phyloP scores from a whole-genome alignment of 2,113 vertebrate species.

The Gnathonemus echidnorhynchus region DNA sequence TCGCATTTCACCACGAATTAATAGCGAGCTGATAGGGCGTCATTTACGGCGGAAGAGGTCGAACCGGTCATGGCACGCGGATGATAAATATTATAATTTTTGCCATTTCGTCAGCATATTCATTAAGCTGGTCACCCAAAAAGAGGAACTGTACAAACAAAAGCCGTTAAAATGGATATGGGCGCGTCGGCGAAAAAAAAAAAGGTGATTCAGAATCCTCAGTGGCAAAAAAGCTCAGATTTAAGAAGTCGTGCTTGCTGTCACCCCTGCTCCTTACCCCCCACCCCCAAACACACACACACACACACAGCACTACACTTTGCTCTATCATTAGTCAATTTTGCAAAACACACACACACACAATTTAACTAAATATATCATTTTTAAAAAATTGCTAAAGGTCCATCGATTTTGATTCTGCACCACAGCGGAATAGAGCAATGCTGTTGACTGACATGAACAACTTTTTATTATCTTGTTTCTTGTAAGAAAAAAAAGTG shows the following conservation, averaged over 20 bases:
- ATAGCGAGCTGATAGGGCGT: slow-evolving; percentile 14
- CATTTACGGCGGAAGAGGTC: background rate
- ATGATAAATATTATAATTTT: background rate
- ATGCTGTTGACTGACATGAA: background rate
- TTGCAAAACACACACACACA: background rate
- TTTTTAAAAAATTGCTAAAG: background rate
- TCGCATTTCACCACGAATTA: slow-evolving; percentile 22
- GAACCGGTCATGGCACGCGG: background rate
- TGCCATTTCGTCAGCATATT: background rate
- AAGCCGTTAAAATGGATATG: background rate
- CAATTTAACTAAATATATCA: background rate
- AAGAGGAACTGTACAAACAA: background rate
- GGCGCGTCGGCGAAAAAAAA: slow-evolving; percentile 9
- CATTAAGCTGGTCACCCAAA: slow-evolving; percentile 1
- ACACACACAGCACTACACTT: background rate
- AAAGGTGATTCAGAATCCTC: slow-evolving; percentile 12
- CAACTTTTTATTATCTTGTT: background rate
- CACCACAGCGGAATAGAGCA: background rate
- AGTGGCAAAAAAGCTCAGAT: background rate
- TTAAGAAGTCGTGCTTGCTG: background rate
- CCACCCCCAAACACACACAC: background rate
- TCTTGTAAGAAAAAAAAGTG: background rate
- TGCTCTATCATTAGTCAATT: background rate
- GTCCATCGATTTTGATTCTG: background rate
- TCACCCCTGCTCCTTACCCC: background rate